phyloP scores from a whole-genome alignment of 2,113 vertebrate genomes.

The Lophius piscatorius region DNA sequence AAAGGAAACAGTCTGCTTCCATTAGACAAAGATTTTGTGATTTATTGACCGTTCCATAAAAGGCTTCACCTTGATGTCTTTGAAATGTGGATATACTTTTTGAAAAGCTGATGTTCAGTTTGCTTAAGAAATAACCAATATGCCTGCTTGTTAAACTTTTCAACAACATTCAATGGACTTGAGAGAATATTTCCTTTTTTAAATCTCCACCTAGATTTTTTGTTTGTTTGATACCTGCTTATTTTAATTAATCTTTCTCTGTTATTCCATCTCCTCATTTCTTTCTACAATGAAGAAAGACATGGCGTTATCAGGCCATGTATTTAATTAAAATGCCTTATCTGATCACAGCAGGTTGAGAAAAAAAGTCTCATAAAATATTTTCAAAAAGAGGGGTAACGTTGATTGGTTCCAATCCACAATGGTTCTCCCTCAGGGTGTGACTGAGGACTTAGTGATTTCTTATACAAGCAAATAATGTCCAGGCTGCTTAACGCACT shows the following conservation, averaged over 20 bases:
- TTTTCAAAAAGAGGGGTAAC: too few relatives aligned
- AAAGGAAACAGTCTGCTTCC: slow-evolving; percentile 37
- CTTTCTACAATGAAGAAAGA: background rate
- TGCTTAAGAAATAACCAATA: slow-evolving; percentile 4
- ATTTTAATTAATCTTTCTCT: background rate
- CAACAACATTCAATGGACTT: background rate
- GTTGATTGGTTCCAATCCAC: too few relatives aligned
- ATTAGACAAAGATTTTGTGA: slow-evolving; percentile 24
- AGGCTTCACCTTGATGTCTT: slow-evolving; percentile 31
- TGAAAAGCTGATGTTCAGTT: slow-evolving; percentile 2
- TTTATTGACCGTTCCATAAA: slow-evolving; percentile 35
- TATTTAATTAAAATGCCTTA: too few relatives aligned
- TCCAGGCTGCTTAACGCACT: too few relatives aligned
- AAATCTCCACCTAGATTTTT: background rate
- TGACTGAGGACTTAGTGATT: too few relatives aligned
- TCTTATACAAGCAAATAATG: too few relatives aligned
- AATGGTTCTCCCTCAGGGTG: too few relatives aligned
- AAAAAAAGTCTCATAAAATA: too few relatives aligned
- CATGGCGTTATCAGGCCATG: too few relatives aligned
- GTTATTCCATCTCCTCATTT: background rate
- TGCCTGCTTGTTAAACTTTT: background rate
- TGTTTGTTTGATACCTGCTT: background rate
- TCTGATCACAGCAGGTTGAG: too few relatives aligned
- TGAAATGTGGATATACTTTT: slow-evolving; percentile 19
- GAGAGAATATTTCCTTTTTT: background rate